Base-by-base conservation (phyloP, 2,113 vertebrate genomes). In the Fulmarus glacialis region DNA sequence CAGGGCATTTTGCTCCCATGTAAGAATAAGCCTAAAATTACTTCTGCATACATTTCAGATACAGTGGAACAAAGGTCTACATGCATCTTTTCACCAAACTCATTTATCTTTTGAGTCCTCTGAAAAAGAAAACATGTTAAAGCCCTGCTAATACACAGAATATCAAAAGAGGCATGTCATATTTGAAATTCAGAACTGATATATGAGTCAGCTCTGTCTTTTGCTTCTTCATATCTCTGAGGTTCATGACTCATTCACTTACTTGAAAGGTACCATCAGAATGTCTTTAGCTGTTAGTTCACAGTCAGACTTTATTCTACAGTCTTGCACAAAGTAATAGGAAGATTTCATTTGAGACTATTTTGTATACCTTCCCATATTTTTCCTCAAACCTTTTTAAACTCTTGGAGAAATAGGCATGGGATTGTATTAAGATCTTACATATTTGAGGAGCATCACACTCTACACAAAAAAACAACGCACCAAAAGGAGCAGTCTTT, bases 181-280 rank as follows among this genome's bases (percentile, higher is more conserved):
- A 43, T 67, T 68, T 92, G 66, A 92, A 93, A 94, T 68, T 79
- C 68, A 82, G 83, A 95, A 89, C 60, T 83, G 62, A 87, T 81
- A 20, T 2, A 71, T 71, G 79, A 95, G 21, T 92, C 94, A 95
- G 30, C 52, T 86, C 66, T 90, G 38, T 50, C 71, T 89, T 94
- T 93, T 67, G 27, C 85, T 86, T 83, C 68, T 92, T 80, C 30
- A 1, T 50, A 74, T 36, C 58, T 82, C 80, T 36, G 36, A 71
- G 32, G 26, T 89, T 89, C 64, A 42, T 92, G 75, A 89, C 50
- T 91, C 87, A 92, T 86, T 89, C 64, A 38, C 45, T 82, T 40
- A 59, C 30, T 87, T 94, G 83, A 94, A 87, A 34, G 47, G 15
- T 75, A 71, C 84, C 93, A 78, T 90, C 91, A 90, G 52, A 87